Conservation (phyloP, 2,797 vertebrate species). For the Oryzias dopingdopingensis region DNA sequence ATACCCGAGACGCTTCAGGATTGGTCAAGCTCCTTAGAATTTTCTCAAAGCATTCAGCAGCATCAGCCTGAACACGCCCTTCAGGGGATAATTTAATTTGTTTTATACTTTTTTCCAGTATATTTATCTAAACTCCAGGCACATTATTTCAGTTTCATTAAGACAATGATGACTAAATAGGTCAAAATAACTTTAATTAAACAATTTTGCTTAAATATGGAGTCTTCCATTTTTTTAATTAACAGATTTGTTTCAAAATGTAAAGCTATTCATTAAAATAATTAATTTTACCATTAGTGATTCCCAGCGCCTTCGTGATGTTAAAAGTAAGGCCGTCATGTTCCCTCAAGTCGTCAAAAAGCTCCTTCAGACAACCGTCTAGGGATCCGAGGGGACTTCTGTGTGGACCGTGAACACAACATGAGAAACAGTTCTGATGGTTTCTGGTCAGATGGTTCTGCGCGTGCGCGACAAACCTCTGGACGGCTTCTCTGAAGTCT, state of each 20-base stretch:
- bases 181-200: too few species aligned
- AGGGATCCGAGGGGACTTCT: background rate
- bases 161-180: too few species aligned
- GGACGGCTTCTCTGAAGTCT: constrained; percentile 11
- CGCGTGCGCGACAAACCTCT: constrained; percentile 1
- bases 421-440: background rate
- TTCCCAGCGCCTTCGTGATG: background rate
- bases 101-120: background rate
- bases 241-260: too few species aligned
- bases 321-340: background rate
- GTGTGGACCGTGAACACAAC: background rate
- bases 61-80: constrained; percentile 6
- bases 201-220: too few species aligned
- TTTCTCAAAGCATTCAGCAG: constrained; percentile 9
- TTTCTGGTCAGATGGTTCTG: too few species aligned
- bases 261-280: too few species aligned
- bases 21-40: background rate
- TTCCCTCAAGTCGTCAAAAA: background rate
- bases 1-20: background rate
- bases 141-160: too few species aligned
- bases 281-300: too few species aligned
- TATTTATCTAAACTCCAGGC: too few species aligned
- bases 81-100: background rate
- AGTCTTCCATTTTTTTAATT: too few species aligned
- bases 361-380: background rate